Percentiles rank a stretch among this genome's conserved stretches.
These are phyloP conservation scores for Xiphophorus hellerii DNA, from an alignment of 2,113 vertebrate species.

Conservation along the genomic window DNA sequence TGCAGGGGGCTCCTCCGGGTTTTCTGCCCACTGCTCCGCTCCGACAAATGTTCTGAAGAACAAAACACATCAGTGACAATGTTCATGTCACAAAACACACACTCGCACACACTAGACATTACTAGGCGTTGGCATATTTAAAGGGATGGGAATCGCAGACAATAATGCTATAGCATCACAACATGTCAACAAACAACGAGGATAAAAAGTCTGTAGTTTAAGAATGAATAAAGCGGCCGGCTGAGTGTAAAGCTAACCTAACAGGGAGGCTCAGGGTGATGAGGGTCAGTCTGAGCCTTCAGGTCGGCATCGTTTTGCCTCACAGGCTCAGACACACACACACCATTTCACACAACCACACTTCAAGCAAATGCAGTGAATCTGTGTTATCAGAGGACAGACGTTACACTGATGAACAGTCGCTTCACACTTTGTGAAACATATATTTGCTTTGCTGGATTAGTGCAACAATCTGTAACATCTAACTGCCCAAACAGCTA, in stretches of 20 bases:
- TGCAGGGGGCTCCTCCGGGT: conserved; percentile 87
- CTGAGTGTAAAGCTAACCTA: too few relatives aligned
- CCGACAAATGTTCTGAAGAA: conserved; percentile 71
- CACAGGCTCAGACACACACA: too few relatives aligned
- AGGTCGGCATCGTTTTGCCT: neutral
- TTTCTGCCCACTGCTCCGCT: conserved; percentile 79
- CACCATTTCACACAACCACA: neutral
- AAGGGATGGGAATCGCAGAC: neutral
- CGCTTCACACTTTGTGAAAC: too few relatives aligned
- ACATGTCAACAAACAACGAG: neutral
- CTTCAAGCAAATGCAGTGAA: too few relatives aligned
- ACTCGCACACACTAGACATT: neutral
- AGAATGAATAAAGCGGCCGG: neutral
- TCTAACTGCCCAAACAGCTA: too few relatives aligned
- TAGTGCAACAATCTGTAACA: too few relatives aligned
- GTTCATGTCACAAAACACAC: neutral
- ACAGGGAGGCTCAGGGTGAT: too few relatives aligned
- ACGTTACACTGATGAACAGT: too few relatives aligned
- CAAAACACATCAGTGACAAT: conserved; percentile 18
- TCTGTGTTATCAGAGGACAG: too few relatives aligned
- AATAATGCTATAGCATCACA: neutral
- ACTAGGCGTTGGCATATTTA: neutral
- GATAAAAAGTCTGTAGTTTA: neutral
- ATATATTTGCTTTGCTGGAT: too few relatives aligned
- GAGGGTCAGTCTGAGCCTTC: neutral